Evolutionary conservation across 2,888 invertebrate genomes (phyloP).

Genomic region (Melanostoma mellinum): DNA sequence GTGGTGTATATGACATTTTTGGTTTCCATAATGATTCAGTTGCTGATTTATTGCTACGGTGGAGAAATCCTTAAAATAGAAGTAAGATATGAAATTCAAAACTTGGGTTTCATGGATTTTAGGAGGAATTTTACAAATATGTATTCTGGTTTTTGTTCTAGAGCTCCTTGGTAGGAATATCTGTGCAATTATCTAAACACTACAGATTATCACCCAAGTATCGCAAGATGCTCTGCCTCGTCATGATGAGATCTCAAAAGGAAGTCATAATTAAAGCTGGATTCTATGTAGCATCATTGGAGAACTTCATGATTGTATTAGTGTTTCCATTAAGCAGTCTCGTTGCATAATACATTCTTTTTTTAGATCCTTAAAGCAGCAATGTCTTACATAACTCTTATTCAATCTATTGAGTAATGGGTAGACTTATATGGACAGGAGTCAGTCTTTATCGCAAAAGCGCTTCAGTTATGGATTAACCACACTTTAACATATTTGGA

Average conservation of each 20-base stretch:
- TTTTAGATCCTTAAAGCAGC: slow-evolving; percentile 61
- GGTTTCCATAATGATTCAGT: slow-evolving; percentile 78
- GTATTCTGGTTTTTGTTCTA: slow-evolving; percentile 48
- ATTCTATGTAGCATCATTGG: slow-evolving; percentile 80
- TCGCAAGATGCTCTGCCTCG: slow-evolving; percentile 76
- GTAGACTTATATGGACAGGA: too few relatives aligned
- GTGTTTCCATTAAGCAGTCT: not conserved
- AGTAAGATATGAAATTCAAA: slow-evolving; percentile 65
- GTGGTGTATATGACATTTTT: slow-evolving; percentile 77
- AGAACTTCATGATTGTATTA: slow-evolving; percentile 76
- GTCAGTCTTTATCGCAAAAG: not conserved
- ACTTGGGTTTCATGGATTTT: not conserved
- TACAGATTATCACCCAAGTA: slow-evolving; percentile 76
- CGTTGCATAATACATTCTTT: not conserved
- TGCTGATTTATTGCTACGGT: slow-evolving; percentile 80
- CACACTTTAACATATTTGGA: too few relatives aligned
- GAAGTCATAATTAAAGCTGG: slow-evolving; percentile 77
- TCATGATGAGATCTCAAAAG: slow-evolving; percentile 78
- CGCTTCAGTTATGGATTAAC: slow-evolving; percentile 13
- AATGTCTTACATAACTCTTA: slow-evolving; percentile 57
- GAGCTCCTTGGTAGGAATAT: slow-evolving; percentile 77
- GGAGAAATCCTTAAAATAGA: slow-evolving; percentile 79
- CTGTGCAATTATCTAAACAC: slow-evolving; percentile 78
- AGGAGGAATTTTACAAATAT: not conserved
- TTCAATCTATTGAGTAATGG: slow-evolving; percentile 55